phyloP scores from a whole-genome alignment of 92 coral and sea anemone species.

The Diadumene lineata region DNA sequence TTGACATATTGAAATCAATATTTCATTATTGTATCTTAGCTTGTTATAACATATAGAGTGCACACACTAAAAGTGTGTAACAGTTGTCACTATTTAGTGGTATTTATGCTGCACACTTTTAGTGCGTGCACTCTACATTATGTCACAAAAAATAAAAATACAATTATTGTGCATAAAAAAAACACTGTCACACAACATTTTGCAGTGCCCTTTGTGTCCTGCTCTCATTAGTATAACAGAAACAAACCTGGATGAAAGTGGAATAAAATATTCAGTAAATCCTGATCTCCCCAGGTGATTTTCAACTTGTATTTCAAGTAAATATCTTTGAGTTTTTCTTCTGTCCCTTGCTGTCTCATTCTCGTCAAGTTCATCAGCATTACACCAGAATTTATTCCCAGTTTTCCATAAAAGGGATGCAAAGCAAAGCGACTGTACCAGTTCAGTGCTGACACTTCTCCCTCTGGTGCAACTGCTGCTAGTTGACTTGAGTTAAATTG shows the following conservation, averaged over 20 bases:
- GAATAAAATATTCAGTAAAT: slow-evolving; percentile 79
- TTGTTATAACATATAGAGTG: too few relatives aligned
- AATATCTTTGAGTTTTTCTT: slow-evolving; percentile 60
- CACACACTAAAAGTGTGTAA: too few relatives aligned
- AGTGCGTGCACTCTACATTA: too few relatives aligned
- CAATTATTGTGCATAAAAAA: too few relatives aligned
- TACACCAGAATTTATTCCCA: slow-evolving; percentile 96
- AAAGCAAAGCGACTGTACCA: slow-evolving; percentile 94
- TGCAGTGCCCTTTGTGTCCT: not conserved
- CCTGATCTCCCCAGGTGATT: slow-evolving; percentile 96
- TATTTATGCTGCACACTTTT: too few relatives aligned
- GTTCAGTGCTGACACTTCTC: slow-evolving; percentile 63
- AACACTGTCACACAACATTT: too few relatives aligned
- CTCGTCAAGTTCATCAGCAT: slow-evolving; percentile 93
- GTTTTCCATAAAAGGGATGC: slow-evolving; percentile 89
- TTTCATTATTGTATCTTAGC: too few relatives aligned
- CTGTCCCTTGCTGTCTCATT: slow-evolving; percentile 69
- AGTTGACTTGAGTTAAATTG: slow-evolving; percentile 70
- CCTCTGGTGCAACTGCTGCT: slow-evolving; percentile 83
- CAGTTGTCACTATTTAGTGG: too few relatives aligned
- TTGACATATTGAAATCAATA: too few relatives aligned
- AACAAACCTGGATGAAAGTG: slow-evolving; percentile 84
- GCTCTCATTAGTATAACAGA: not conserved
- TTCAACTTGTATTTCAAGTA: slow-evolving; percentile 69
- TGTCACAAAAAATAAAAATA: too few relatives aligned